Evolutionary conservation across 2,888 invertebrate genomes (phyloP).

Genomic region (Linnaemya vulpina): DNA sequence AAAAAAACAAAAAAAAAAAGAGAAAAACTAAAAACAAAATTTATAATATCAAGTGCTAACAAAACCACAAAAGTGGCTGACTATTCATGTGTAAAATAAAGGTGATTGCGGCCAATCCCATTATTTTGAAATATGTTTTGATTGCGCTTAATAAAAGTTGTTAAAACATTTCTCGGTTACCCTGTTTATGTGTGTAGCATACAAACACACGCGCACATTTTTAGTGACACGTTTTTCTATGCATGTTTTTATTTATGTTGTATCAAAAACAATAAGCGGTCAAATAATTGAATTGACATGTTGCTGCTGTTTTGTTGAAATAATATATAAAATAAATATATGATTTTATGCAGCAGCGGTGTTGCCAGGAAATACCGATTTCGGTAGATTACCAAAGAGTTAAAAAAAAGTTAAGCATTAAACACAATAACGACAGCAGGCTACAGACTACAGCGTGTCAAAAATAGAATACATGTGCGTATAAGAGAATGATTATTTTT

Average conservation of each 20-base stretch:
- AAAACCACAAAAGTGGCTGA: conserved; percentile 45
- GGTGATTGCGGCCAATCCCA: conserved; percentile 43
- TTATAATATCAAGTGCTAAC: conserved; percentile 28
- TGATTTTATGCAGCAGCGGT: background rate
- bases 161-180: conserved; percentile 37
- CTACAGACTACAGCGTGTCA: no score
- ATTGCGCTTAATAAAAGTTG: conserved; percentile 27
- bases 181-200: background rate
- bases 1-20: no score
- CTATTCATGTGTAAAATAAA: conserved; percentile 46
- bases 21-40: conserved; percentile 22
- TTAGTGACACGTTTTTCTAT: conserved; percentile 29
- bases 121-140: conserved; percentile 40
- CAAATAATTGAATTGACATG: conserved; percentile 62
- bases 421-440: no score
- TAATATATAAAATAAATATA: background rate
- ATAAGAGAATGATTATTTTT: no score
- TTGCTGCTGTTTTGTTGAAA: conserved; percentile 52
- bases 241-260: conserved; percentile 46
- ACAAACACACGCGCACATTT: background rate
- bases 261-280: conserved; percentile 52
- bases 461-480: no score
- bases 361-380: no score
- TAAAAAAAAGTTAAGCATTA: background rate
- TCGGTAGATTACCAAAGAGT: no score